These are phyloP conservation scores for Heterodera filipjevi DNA, from an alignment of 2,888 invertebrate species.

Conservation along the genomic window DNA sequence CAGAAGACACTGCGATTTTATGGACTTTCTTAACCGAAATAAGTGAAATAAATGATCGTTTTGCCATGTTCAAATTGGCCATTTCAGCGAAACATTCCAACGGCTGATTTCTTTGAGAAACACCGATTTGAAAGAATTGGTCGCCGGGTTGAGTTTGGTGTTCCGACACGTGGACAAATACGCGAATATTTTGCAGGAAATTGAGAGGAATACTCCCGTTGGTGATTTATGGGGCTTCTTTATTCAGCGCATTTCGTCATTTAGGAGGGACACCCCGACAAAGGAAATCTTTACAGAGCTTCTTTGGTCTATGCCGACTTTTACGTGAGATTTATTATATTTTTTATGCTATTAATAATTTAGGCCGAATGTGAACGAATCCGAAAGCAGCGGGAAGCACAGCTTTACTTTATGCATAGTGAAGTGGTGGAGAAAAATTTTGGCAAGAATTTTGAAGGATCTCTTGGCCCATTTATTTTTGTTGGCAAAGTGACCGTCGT, in stretches of 20 bases:
- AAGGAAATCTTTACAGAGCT: slow-evolving; percentile 94
- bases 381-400: slow-evolving; percentile 90
- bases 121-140: slow-evolving; percentile 84
- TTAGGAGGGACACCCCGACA: slow-evolving; percentile 85
- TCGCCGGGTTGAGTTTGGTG: slow-evolving; percentile 89
- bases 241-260: no score
- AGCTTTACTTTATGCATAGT: slow-evolving; percentile 85
- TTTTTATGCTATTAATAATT: slow-evolving; percentile 31
- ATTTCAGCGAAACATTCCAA: slow-evolving; percentile 39
- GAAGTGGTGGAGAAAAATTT: slow-evolving; percentile 95
- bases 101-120: slow-evolving; percentile 84
- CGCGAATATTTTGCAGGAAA: slow-evolving; percentile 81
- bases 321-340: slow-evolving; percentile 73
- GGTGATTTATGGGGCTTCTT: neutral
- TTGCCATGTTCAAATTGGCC: neutral
- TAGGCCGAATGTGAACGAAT: slow-evolving; percentile 85
- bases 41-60: slow-evolving; percentile 71
- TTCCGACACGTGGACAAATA: slow-evolving; percentile 93
- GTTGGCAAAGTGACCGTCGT: slow-evolving; percentile 65
- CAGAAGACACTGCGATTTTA: slow-evolving; percentile 89
- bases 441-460: slow-evolving; percentile 76
- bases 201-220: slow-evolving; percentile 87
- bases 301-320: slow-evolving; percentile 92
- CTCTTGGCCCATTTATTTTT: slow-evolving; percentile 78
- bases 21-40: slow-evolving; percentile 87